phyloP scores from a whole-genome alignment of 64 coral and sea anemone species.

The Trachythela sp. region DNA sequence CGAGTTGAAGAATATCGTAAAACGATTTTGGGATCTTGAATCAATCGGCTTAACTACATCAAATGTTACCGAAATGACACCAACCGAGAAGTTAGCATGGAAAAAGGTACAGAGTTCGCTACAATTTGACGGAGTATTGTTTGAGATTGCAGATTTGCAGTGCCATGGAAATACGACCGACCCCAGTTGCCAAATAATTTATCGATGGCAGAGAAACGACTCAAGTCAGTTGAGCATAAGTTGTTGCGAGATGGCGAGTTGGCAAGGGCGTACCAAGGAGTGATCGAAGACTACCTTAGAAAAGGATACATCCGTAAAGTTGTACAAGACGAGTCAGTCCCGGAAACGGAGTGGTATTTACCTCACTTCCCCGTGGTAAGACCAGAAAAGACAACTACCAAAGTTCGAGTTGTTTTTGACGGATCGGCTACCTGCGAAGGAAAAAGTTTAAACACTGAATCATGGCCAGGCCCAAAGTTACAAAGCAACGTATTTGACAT shows the following conservation, averaged over 20 bases:
- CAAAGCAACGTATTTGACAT: not conserved
- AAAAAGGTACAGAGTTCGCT: too few species aligned
- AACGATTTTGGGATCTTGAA: too few species aligned
- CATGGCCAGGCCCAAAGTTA: not conserved
- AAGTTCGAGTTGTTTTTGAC: slow-evolving; percentile 46
- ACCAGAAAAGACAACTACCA: slow-evolving; percentile 54
- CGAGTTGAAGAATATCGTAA: too few species aligned
- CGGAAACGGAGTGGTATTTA: slow-evolving; percentile 44
- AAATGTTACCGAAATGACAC: too few species aligned
- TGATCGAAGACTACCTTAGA: slow-evolving; percentile 20
- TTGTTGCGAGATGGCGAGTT: not conserved
- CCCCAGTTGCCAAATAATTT: slow-evolving; percentile 28
- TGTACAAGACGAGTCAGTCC: slow-evolving; percentile 35
- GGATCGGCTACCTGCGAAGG: slow-evolving; percentile 45
- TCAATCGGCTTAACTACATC: too few species aligned
- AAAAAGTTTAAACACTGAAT: slow-evolving; percentile 69
- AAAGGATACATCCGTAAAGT: slow-evolving; percentile 52
- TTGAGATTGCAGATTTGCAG: not conserved
- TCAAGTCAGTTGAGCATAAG: not conserved
- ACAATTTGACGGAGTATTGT: too few species aligned
- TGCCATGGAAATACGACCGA: not conserved
- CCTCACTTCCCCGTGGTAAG: slow-evolving; percentile 62
- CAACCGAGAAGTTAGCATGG: too few species aligned
- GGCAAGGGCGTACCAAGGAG: slow-evolving; percentile 14
- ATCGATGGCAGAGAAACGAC: not conserved